Evolutionary conservation across 2,888 invertebrate genomes (phyloP), one percentile per base, ranked within the genome.

Genomic region (Epirrita christyi): DNA sequence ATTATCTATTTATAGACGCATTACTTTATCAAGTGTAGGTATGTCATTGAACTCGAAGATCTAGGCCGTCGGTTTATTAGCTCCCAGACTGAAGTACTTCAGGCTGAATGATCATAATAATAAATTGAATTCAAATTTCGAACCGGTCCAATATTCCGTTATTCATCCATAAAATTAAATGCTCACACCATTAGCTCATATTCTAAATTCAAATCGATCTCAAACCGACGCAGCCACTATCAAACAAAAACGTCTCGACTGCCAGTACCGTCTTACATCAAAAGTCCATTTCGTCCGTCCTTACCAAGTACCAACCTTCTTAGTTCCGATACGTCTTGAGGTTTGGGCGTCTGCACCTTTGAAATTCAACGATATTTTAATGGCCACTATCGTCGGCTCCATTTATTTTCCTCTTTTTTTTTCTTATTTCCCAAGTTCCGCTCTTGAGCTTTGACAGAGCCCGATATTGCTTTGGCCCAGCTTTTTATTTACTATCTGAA

Each of bases 351-450:
- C 67, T 64, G 69, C 76, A 76, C 77, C 84, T 85, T 86, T 87
- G 84, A 78, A 87, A 87, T 86, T 88, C 88, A 85, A 89, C 88
- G 85, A 88, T 88, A 86, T 89, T 91, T 90, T 91, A 91, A 91
- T 90, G 86, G 87, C 86, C 85, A 85, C 87, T 88, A 89, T 89
- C 84, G 85, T n/a, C 72, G 71, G 72, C 67, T 77, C 83, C 75
- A 83, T 83, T 85, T 82, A 81, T 82, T 85, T 75, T 72, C 68
- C 77, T 77, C 54, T 75, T 52, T 52, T 42, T 38, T 49, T 53
- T 56, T 42, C 29, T 42, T 82, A 73, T 71, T 73, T 73, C 71
- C 54, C 56, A 61, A 76, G 75, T 78, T 78, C 66, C 64, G 62
- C 66, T 66, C 56, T 63, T 62, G 65, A 66, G 71, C 72, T 73